Evolutionary conservation across 2,113 vertebrate species (phyloP).

Genomic region (Eretmochelys imbricata): DNA sequence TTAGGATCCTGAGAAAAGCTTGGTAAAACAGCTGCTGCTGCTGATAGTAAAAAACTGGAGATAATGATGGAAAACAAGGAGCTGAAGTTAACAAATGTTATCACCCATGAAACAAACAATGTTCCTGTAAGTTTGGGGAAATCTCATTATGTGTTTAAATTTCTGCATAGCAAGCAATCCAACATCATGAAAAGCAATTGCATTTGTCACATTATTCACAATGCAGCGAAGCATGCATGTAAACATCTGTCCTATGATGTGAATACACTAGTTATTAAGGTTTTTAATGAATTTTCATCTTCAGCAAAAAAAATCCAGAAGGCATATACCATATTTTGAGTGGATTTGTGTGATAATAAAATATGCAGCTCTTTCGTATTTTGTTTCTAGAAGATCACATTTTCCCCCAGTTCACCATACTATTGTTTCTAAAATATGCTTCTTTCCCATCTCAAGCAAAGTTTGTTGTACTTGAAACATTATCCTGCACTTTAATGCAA

Average conservation of each 20-base stretch:
- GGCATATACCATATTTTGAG: background rate
- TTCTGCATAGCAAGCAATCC: constrained; percentile 53
- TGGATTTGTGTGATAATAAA: fast-evolving
- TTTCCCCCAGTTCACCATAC: background rate
- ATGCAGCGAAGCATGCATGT: constrained; percentile 60
- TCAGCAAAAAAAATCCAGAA: constrained; percentile 4
- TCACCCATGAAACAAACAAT: background rate
- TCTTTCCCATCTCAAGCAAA: background rate
- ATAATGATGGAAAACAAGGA: background rate
- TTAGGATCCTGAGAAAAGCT: background rate
- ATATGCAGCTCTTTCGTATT: background rate
- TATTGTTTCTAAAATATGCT: background rate
- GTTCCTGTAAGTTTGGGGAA: constrained; percentile 8
- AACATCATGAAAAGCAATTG: constrained; percentile 57
- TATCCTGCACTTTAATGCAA: background rate
- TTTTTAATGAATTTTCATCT: constrained; percentile 51
- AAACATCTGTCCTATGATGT: constrained; percentile 69
- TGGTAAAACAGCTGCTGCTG: background rate
- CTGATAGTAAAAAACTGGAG: background rate
- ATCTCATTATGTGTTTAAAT: constrained; percentile 3
- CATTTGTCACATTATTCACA: constrained; percentile 68
- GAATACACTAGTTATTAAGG: constrained; percentile 23
- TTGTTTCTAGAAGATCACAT: background rate
- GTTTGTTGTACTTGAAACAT: background rate
- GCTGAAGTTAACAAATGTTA: background rate